Evolutionary conservation across 1,140 invertebrate species (phyloP).

Genomic region (Dreissena rostriformis): DNA sequence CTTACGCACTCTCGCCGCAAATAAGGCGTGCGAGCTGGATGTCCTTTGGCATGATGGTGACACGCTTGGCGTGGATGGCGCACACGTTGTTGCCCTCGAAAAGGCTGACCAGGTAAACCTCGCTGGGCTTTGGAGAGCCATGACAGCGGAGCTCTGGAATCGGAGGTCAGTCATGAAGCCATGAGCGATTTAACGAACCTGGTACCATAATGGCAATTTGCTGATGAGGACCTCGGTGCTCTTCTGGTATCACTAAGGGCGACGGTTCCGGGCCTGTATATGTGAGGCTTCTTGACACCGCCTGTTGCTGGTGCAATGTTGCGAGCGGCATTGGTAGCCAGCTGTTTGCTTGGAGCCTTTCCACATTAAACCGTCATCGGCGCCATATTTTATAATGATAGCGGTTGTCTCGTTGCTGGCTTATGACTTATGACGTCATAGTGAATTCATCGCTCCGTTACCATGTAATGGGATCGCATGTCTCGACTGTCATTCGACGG

Average conservation of each 20-base stretch:
- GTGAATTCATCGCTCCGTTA: too few relatives aligned
- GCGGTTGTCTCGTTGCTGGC: too few relatives aligned
- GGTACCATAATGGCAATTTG: conserved; percentile 91
- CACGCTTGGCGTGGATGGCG: conserved; percentile 95
- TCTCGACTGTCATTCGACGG: too few relatives aligned
- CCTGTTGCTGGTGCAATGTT: conserved; percentile 86
- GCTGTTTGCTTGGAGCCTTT: conserved; percentile 32
- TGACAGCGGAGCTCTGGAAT: conserved; percentile 83
- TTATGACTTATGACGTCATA: too few relatives aligned
- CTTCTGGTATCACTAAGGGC: too few relatives aligned
- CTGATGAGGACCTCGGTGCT: conserved; percentile 82
- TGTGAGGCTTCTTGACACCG: conserved; percentile 86
- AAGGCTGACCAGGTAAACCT: conserved; percentile 92
- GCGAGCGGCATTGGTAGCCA: conserved; percentile 84
- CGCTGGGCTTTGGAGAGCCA: conserved; percentile 88
- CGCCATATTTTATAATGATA: too few relatives aligned
- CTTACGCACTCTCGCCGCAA: conserved; percentile 76
- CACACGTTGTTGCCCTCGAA: conserved; percentile 96
- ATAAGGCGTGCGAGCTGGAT: conserved; percentile 86
- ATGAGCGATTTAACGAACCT: conserved; percentile 92
- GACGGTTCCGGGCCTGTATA: conserved; percentile 84
- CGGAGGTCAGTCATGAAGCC: conserved; percentile 86
- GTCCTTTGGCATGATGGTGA: conserved; percentile 98
- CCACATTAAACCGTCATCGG: too few relatives aligned
- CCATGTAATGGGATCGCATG: too few relatives aligned